phyloP scores from a whole-genome alignment of 1,140 invertebrate genomes.

The Caenorhabditis brenneri region DNA sequence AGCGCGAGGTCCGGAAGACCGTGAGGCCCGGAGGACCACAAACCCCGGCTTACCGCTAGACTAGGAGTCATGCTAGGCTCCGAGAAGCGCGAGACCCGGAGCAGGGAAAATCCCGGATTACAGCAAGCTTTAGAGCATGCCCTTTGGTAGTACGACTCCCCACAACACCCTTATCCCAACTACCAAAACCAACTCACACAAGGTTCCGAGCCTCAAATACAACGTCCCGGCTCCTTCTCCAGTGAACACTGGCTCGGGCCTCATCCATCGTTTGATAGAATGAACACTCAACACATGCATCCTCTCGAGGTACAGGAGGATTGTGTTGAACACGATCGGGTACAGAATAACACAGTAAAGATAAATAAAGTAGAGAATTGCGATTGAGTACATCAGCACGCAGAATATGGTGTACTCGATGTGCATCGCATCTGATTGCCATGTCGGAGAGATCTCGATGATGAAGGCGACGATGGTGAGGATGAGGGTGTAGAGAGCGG shows the following conservation, averaged over 20 bases:
- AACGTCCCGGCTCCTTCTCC: slow-evolving; percentile 65
- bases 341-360: slow-evolving; percentile 67
- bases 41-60: too few species aligned
- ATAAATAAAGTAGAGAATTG: slow-evolving; percentile 65
- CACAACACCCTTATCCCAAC: background rate
- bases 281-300: background rate
- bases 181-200: slow-evolving; percentile 56
- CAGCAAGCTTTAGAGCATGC: too few species aligned
- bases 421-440: background rate
- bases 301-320: slow-evolving; percentile 36
- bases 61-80: too few species aligned
- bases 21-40: too few species aligned
- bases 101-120: too few species aligned
- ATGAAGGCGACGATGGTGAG: slow-evolving; percentile 24
- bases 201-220: slow-evolving; percentile 65
- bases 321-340: slow-evolving; percentile 56
- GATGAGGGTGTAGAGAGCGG: slow-evolving; percentile 25
- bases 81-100: too few species aligned
- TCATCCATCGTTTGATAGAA: slow-evolving; percentile 50
- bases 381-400: slow-evolving; percentile 66
- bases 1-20: too few species aligned
- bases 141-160: too few species aligned
- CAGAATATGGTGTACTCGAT: slow-evolving; percentile 7
- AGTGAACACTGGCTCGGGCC: slow-evolving; percentile 52
- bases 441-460: slow-evolving; percentile 37